These are phyloP conservation scores for Arnoldichthys spilopterus DNA, from an alignment of 2,797 vertebrate species.

Conservation along the genomic window DNA sequence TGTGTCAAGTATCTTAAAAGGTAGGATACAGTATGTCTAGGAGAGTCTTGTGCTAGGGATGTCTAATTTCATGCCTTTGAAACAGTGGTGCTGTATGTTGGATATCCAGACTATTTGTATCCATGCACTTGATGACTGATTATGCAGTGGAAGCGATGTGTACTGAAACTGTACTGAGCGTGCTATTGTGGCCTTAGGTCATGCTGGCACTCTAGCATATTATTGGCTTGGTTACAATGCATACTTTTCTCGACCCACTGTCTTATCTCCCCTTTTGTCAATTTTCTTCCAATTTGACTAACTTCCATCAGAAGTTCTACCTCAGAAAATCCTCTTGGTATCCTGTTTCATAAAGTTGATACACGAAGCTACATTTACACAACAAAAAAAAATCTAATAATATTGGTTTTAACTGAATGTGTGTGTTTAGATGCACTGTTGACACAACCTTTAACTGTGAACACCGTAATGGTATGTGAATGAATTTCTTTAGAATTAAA, in stretches of 20 bases:
- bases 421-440: not conserved
- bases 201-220: not conserved
- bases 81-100: not conserved
- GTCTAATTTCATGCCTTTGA: constrained; percentile 3
- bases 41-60: not conserved
- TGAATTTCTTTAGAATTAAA: not conserved
- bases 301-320: not conserved
- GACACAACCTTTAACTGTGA: not conserved
- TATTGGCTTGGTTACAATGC: not conserved
- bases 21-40: not conserved
- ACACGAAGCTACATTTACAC: not conserved
- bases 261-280: not conserved
- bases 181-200: constrained; percentile 4
- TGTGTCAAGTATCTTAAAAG: constrained; percentile 1
- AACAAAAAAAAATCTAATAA: not conserved
- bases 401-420: not conserved
- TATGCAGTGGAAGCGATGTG: not conserved
- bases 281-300: not conserved
- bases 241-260: not conserved
- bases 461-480: not conserved
- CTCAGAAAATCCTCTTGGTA: not conserved
- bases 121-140: not conserved
- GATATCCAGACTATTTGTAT: not conserved
- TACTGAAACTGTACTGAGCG: constrained; percentile 15
- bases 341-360: not conserved